Evolutionary conservation across 2,113 vertebrate species (phyloP).

Genomic region (Rhinoptilus africanus): DNA sequence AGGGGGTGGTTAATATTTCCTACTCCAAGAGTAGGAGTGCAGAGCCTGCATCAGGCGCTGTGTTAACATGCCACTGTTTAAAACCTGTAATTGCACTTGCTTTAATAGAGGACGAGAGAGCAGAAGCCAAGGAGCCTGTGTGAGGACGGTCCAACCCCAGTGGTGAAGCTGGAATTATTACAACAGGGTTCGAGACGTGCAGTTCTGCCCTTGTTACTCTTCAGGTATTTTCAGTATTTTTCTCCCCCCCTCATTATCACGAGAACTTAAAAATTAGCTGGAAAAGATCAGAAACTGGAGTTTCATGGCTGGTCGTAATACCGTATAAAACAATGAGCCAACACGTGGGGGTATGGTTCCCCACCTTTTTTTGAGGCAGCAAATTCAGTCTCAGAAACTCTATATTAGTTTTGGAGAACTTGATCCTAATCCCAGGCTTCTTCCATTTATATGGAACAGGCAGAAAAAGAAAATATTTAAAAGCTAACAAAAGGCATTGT

Average conservation of each 20-base stretch:
- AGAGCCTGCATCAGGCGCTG: background rate
- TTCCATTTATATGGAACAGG: background rate
- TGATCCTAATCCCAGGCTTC: background rate
- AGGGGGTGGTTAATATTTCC: background rate
- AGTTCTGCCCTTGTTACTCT: background rate
- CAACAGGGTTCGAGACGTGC: background rate
- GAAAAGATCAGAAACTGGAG: background rate
- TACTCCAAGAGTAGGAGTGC: background rate
- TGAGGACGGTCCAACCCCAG: background rate
- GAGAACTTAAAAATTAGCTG: background rate
- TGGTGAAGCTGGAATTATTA: background rate
- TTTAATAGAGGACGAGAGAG: background rate
- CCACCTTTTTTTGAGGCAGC: background rate
- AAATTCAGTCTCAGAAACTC: background rate
- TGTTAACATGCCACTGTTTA: background rate
- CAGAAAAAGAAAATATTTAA: background rate
- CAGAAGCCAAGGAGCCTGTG: accelerated
- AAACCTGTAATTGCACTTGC: accelerated
- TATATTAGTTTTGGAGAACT: background rate
- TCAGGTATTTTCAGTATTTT: background rate
- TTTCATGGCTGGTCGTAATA: background rate
- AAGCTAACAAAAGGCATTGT: background rate
- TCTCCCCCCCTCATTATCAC: background rate
- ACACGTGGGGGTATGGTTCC: background rate
- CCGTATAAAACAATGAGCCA: background rate